Base-by-base conservation (phyloP, 2,797 vertebrate genomes). In the Petrocephalus schoutedeni region DNA sequence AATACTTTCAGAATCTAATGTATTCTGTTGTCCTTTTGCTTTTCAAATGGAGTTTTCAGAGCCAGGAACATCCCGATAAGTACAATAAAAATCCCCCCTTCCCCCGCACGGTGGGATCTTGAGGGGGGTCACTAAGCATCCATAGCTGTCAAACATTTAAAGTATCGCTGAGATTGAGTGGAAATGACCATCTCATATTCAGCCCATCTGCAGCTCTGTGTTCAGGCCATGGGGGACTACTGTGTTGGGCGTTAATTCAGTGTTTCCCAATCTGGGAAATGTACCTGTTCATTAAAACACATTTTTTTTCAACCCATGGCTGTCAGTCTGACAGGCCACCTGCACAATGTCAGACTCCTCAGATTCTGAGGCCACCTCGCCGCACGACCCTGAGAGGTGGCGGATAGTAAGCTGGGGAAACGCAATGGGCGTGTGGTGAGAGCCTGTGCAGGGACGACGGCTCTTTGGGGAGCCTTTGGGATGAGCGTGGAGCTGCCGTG, bases 21-120 rank as follows among this genome's bases (percentile, higher is more conserved):
- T 86, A 86, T 86, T 61, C 32, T 45, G 19, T 19, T 59, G 85
- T 86, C 85, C 28, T 61, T 59, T 61, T 28, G 21, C 83, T 56
- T 86, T 28, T 64, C 41, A 64, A 51, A 61, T 59, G 57, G 36
- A 49, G 32, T 19, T 36, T 32, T 41, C 32, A 19, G 14, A 19
- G 85, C 23, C 56, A 59, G 28, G 32, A 59, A 59, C 56, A 61
- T 86, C 85, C 3, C 21, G 23, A 85, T 85, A 85, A 85, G 10
- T 21, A 5, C 9, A 56, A 23, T n/a, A 32, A 54, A 28, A 49
- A 84, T 56, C 21, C 19, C 51, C 23, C 8, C 19, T 28, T 28
- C 28, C 56, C 16, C 57, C 45, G 32, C 21, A 64, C 9, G 21
- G 59, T 64, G 23, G 59, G 59, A 28, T 64, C 21, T 28, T 28